Base-by-base conservation (phyloP, 1,140 invertebrate species). In the Octopus sinensis region DNA sequence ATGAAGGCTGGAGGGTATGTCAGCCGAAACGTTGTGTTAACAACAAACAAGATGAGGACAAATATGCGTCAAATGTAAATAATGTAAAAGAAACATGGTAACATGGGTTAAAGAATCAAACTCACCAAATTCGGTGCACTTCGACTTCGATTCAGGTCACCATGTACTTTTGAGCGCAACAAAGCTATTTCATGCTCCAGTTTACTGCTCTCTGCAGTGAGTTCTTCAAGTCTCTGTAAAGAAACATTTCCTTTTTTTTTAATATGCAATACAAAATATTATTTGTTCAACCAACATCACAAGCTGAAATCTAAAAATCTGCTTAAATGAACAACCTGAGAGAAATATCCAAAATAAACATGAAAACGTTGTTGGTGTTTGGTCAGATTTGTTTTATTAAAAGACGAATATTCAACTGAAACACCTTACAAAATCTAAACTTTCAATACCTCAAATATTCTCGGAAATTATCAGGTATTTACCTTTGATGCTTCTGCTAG, bases 401-500 rank as follows among this genome's bases (percentile, higher is more conserved):
- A 43, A 43, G 30, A 43, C 30, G 30, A 43, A 43, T 43, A 43
- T 43, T 43, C 30, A 43, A 43, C 30, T 43, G 30, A 43, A 43
- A 43, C 30, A 43, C 30, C 30, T 43, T 43, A 43, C 30, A 43
- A 1, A 43, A 43, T 43, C 30, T 43, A 43, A 43, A 43, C 1
- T 43, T 43, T 43, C 30, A 43, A 43, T 43, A 43, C 30, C 30
- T 43, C 30, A 43, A 43, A 43, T 43, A 43, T 43, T 43, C 3
- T 43, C 30, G 30, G 30, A 43, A 43, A 43, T 43, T 43, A 3
- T 43, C 30, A 43, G 30, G 30, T 43, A 43, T 54, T 81, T 93
- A 96, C 95, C 94, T 96, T 96, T 86, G 96, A 96, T 92, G 96
- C 96, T 90, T 96, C 94, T 83, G 96, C 95, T 83, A 97, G 91